Base-by-base conservation (phyloP, 2,113 vertebrate species). In the Todiramphus saurophagus region DNA sequence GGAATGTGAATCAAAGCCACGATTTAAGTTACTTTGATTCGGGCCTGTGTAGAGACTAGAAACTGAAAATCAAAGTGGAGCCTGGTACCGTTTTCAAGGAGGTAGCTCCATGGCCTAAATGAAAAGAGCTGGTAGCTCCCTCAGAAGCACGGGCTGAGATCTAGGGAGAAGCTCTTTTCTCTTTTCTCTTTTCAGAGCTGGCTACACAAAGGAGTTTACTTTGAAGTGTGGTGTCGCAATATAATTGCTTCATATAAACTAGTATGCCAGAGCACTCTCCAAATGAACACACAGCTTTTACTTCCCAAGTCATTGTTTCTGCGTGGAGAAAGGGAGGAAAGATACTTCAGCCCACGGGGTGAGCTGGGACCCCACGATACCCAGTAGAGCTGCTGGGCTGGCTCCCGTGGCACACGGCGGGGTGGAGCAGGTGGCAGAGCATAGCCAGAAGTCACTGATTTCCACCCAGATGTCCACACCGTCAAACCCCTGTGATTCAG, bases 21-120 rank as follows among this genome's bases (percentile, higher is more conserved):
- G 3, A 68, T 84, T 89, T 87, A 83, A 84, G 74, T 87, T 48
- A 19, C 80, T 94, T 94, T 93, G 87, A 96, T 94, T 93, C 69
- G 84, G 87, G 12, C 30, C 53, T 84, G 53, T 60, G 53, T 33
- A 87, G 67, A 62, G 60, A 84, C 83, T 66, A 78, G 48, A 94
- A 96, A 81, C 69, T 84, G 90, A 87, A 94, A 95, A 96, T 90
- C 90, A 92, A 90, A 87, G 72, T 44, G 53, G 21, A 8, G 10
- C 67, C 96, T 72, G 64, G 44, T 89, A 50, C 43, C 39, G 89
- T 89, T 89, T 81, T 87, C 72, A 91, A 90, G 68, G 75, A 88
- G 64, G 59, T 80, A 89, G 77, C 93, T 82, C 51, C 28, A 44
- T 10, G 56, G 69, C 50, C 50, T 90, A 91, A 76, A 87, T 85